phyloP scores from a whole-genome alignment of 2,113 vertebrate genomes.

The Rhizomys pruinosus region DNA sequence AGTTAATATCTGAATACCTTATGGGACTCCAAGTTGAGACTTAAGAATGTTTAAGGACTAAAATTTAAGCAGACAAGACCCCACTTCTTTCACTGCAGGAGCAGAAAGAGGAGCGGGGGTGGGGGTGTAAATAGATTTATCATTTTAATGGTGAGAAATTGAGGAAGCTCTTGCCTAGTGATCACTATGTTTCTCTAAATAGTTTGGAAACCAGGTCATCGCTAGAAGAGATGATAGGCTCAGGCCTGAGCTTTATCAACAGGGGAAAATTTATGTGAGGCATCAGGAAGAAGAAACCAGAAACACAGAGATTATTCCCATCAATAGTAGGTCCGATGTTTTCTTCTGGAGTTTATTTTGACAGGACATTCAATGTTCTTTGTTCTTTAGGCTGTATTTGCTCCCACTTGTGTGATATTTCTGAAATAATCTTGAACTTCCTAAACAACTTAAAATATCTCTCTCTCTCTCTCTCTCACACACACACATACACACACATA shows the following conservation, averaged over 20 bases:
- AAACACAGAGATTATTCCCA: neutral
- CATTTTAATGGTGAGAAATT: neutral
- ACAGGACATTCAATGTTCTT: conserved; percentile 11
- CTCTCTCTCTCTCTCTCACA: too few relatives aligned
- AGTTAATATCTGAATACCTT: neutral
- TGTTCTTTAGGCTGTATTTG: neutral
- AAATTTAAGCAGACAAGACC: neutral
- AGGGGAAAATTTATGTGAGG: conserved; percentile 43
- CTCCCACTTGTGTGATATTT: neutral
- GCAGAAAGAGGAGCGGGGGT: neutral
- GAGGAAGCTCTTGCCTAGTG: conserved; percentile 15
- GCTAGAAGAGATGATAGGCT: neutral
- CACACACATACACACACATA: too few relatives aligned
- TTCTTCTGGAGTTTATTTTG: neutral
- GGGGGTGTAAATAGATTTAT: neutral
- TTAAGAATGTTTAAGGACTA: neutral
- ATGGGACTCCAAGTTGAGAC: neutral
- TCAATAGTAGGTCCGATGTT: neutral
- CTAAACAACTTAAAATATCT: neutral
- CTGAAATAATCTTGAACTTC: conserved; percentile 34
- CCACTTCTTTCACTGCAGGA: neutral
- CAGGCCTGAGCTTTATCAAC: conserved; percentile 3
- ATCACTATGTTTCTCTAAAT: too few relatives aligned
- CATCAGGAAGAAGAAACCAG: neutral
- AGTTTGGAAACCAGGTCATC: too few relatives aligned